Percentiles rank a stretch among this genome's conserved stretches.
Conservation (phyloP, 1,140 invertebrate genomes). For the Melipona quadrifasciata region DNA sequence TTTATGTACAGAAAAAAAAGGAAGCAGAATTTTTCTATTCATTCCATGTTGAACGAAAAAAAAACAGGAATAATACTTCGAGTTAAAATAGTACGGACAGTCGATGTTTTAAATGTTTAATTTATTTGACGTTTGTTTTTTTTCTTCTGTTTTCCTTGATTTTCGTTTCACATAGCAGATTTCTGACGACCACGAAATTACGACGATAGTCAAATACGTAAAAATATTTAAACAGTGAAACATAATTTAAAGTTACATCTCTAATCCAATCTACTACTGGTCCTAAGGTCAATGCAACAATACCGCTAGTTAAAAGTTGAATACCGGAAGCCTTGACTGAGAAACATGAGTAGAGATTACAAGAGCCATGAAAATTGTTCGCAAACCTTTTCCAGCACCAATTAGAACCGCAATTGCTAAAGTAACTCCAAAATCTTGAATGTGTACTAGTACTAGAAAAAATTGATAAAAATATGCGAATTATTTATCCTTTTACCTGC, state of each 20-base stretch:
- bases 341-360: constrained; percentile 86
- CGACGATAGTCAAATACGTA: constrained; percentile 84
- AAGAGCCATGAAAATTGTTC: constrained; percentile 86
- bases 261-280: constrained; percentile 84
- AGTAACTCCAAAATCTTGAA: constrained; percentile 77
- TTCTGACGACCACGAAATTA: constrained; percentile 83
- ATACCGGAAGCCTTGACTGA: constrained; percentile 84
- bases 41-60: background rate
- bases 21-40: background rate
- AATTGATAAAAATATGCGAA: background rate
- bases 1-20: background rate
- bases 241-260: constrained; percentile 81
- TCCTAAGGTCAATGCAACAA: constrained; percentile 83
- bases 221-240: constrained; percentile 85
- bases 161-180: background rate
- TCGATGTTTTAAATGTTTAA: background rate
- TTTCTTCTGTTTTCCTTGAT: background rate
- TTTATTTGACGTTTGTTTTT: background rate
- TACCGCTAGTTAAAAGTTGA: constrained; percentile 84
- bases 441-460: constrained; percentile 81
- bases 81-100: background rate
- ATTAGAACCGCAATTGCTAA: constrained; percentile 83
- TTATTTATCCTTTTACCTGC: background rate
- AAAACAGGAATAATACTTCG: background rate
- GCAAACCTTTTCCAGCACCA: constrained; percentile 84